Evolutionary conservation across 2,113 vertebrate species (phyloP).

Genomic region (Australoheros scitulus): DNA sequence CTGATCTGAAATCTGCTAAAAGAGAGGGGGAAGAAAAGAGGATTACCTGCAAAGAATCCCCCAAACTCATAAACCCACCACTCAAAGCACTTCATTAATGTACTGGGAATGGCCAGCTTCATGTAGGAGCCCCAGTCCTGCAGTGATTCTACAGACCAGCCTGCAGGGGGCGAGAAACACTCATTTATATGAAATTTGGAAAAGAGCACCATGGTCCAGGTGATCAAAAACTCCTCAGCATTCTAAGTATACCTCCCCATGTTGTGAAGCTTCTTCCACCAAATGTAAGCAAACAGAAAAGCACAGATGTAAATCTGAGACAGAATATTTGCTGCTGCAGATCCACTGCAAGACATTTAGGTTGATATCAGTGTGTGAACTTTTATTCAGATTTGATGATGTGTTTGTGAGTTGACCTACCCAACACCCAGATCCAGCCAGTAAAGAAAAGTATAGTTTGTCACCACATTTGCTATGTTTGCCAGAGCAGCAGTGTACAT

Average conservation of each 20-base stretch:
- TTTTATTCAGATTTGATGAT: background rate
- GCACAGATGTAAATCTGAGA: slow-evolving; percentile 81
- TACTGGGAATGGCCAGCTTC: slow-evolving; percentile 85
- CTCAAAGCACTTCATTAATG: slow-evolving; percentile 89
- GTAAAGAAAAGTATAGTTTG: slow-evolving; percentile 85
- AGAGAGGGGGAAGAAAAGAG: accelerated
- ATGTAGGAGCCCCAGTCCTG: slow-evolving; percentile 87
- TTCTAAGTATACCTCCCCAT: slow-evolving; percentile 83
- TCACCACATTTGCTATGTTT: slow-evolving; percentile 85
- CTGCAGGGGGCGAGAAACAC: slow-evolving; percentile 68
- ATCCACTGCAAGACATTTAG: slow-evolving; percentile 79
- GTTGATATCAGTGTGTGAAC: background rate
- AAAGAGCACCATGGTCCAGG: background rate
- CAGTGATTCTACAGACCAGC: slow-evolving; percentile 86
- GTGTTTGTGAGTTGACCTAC: slow-evolving; percentile 76
- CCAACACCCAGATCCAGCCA: slow-evolving; percentile 86
- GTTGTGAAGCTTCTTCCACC: slow-evolving; percentile 88
- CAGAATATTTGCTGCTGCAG: slow-evolving; percentile 86
- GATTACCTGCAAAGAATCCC: slow-evolving; percentile 86
- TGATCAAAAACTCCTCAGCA: background rate
- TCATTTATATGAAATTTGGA: slow-evolving; percentile 1
- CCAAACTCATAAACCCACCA: slow-evolving; percentile 93
- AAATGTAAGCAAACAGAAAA: slow-evolving; percentile 83
- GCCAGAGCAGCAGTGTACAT: slow-evolving; percentile 81
- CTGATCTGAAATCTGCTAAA: background rate